Evolutionary conservation across 64 coral and sea anemone species (phyloP).

Genomic region (Pocillopora verrucosa): DNA sequence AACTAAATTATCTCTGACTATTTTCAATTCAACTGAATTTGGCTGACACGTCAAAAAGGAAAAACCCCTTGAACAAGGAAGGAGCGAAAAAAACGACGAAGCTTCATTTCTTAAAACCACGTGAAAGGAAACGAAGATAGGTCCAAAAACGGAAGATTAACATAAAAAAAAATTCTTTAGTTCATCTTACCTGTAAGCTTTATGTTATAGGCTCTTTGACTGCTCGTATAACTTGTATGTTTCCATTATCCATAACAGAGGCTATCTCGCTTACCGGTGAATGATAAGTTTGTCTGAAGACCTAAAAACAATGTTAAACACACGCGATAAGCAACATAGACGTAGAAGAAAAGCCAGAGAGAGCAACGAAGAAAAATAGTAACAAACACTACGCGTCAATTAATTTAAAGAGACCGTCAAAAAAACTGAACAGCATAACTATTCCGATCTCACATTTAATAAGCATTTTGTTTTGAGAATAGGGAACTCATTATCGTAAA

Average conservation of each 20-base stretch:
- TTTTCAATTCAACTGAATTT: no score
- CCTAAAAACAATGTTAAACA: not conserved
- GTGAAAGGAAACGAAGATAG: no score
- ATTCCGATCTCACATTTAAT: no score
- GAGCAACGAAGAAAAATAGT: not conserved
- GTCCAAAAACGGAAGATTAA: no score
- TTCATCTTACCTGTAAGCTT: not conserved
- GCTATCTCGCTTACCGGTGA: slow-evolving; percentile 27
- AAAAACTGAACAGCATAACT: no score
- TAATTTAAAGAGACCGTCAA: not conserved
- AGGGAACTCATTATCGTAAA: no score
- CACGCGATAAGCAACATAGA: no score
- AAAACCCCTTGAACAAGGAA: not conserved
- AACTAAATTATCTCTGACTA: no score
- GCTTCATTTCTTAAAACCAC: not conserved
- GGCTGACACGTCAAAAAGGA: no score
- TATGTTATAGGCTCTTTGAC: slow-evolving; percentile 15
- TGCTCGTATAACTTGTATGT: slow-evolving; percentile 34
- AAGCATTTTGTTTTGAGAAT: no score
- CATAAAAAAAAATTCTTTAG: no score
- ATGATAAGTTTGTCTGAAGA: slow-evolving; percentile 6
- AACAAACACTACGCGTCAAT: not conserved
- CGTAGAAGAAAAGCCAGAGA: not conserved
- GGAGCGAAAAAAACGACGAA: not conserved
- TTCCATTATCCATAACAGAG: slow-evolving; percentile 27